A percentile compares a stretch with the other conserved stretches of the same genome.
phyloP scores from a whole-genome alignment of 92 coral and sea anemone genomes.

The Metridium senile region DNA sequence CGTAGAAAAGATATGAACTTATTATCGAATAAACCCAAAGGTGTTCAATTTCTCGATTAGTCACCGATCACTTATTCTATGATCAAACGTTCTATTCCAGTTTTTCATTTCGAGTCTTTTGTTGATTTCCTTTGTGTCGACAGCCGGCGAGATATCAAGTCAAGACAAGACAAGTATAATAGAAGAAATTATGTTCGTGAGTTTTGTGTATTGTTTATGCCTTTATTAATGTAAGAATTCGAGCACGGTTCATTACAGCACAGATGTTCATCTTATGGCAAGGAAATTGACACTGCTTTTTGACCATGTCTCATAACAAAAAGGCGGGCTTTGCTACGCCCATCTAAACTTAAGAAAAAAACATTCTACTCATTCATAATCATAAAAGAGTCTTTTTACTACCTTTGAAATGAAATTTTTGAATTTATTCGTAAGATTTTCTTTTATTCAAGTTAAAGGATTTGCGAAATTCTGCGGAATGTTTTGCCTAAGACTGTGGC shows the following conservation, averaged over 20 bases:
- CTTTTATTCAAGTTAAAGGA: background rate
- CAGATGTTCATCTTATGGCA: background rate
- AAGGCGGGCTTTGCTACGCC: background rate
- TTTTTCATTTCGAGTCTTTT: constrained; percentile 26
- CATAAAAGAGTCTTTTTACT: background rate
- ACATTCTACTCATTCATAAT: background rate
- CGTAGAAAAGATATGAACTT: background rate
- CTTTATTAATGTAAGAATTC: background rate
- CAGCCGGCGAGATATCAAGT: constrained; percentile 33
- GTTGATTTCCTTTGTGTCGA: constrained; percentile 27
- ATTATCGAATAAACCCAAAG: constrained; percentile 7
- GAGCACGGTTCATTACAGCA: background rate
- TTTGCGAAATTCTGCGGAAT: background rate
- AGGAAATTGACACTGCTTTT: too few species aligned
- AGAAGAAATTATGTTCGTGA: constrained; percentile 24
- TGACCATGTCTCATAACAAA: too few species aligned
- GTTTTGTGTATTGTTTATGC: constrained; percentile 23
- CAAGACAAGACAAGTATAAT: constrained; percentile 18
- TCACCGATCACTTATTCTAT: background rate
- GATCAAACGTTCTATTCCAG: background rate
- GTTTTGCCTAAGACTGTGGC: background rate
- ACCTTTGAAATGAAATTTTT: background rate
- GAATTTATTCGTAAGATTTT: background rate
- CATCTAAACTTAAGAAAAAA: background rate
- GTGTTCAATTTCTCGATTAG: constrained; percentile 7